A percentile compares a stretch with the other conserved stretches of the same genome.
Conservation (phyloP, 64 coral and sea anemone species). For the Acropora tenuis region DNA sequence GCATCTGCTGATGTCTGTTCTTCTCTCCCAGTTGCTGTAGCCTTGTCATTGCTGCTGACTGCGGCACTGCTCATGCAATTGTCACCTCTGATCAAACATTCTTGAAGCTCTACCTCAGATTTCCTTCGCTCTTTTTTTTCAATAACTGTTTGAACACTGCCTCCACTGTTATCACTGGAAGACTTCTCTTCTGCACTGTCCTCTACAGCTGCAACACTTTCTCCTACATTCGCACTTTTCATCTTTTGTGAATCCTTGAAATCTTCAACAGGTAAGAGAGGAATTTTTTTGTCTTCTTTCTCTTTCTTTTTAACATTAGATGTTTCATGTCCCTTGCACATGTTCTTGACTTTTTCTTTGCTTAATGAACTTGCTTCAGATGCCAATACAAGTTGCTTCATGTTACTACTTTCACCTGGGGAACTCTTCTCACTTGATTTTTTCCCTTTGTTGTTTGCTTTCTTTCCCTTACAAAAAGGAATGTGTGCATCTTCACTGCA, state of each 20-base stretch:
- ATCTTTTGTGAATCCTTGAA: neutral
- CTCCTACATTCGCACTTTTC: neutral
- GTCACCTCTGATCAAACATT: neutral
- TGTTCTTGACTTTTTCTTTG: neutral
- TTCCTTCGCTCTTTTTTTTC: neutral
- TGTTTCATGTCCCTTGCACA: neutral
- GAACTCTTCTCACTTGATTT: neutral
- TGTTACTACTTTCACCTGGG: neutral
- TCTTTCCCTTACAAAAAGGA: neutral
- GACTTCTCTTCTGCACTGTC: neutral
- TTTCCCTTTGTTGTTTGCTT: neutral
- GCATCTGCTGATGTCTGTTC: neutral
- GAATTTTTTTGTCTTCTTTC: neutral
- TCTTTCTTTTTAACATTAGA: too few relatives aligned
- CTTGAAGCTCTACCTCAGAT: neutral
- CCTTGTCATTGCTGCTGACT: neutral
- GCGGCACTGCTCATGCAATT: neutral
- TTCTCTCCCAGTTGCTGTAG: neutral
- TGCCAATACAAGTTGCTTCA: neutral
- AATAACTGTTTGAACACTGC: neutral
- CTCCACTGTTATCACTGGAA: neutral
- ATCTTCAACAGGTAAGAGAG: neutral
- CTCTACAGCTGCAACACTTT: neutral
- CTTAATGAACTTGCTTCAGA: neutral
- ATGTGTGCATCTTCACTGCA: neutral